Base-by-base conservation (phyloP, 2,888 invertebrate species). In the Tenthredo livida region DNA sequence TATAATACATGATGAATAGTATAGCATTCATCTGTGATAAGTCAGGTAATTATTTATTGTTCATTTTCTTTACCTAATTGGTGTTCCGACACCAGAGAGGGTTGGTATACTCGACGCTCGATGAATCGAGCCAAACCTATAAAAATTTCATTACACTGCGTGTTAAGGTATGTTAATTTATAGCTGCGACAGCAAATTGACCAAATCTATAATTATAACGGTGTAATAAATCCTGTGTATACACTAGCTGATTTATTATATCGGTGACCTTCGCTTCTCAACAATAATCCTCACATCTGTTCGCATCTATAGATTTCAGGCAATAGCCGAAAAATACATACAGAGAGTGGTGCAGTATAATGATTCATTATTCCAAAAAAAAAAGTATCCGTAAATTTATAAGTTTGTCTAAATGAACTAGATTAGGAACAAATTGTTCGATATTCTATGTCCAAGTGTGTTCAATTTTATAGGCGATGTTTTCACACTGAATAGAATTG, bases 41-140 rank as follows among this genome's bases (percentile, higher is more conserved):
- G 47, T 17, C 17, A 83, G 70, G 65, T 82, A 78, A 86, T 87
- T 86, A 86, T 84, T 88, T 85, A 89, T 90, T 90, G 90, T 91
- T 91, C 91, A 90, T 89, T 89, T 90, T 90, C 91, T 94, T 95
- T 97, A 97, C 96, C 96, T 96, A 95, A 95, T 95, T 94, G 96
- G 94, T 92, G 95, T 95, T 94, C 96, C 95, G 93, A 96, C 95
- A 94, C 96, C 95, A 92, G 96, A 95, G 94, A 97, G 95, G 94
- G 97, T 97, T 94, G 97, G 97, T 95, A 97, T 97, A 95, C 97
- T 97, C 94, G 97, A 97, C 92, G 97, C 97, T 96, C 97, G 96
- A 95, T 97, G 96, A 95, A 97, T 97, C 94, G 96, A 96, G 94
- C 96, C 93, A 92, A 94, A 94, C 94, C 95, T 95, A 94, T 33